These are phyloP conservation scores for Uloborus plumipes DNA, from an alignment of 2,888 invertebrate species.

Conservation along the genomic window DNA sequence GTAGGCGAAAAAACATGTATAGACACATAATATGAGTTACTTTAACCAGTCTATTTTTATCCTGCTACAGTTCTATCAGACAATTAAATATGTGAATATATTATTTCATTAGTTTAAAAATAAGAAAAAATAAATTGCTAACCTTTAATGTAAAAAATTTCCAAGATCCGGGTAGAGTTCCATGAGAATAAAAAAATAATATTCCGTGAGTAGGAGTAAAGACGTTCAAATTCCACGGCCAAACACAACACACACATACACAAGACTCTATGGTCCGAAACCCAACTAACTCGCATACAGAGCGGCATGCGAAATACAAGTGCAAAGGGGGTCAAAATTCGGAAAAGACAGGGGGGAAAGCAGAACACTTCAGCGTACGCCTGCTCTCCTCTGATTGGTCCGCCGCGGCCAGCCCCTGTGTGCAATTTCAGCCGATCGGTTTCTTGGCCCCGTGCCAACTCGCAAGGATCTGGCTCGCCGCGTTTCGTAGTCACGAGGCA, in stretches of 20 bases:
- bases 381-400: conserved; percentile 53
- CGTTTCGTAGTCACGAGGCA: conserved; percentile 49
- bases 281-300: conserved; percentile 36
- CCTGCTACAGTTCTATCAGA: too few species aligned
- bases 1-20: too few species aligned
- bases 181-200: conserved; percentile 29
- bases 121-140: too few species aligned
- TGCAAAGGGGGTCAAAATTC: conserved; percentile 50
- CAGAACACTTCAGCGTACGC: conserved; percentile 43
- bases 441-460: conserved; percentile 58
- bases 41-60: too few species aligned
- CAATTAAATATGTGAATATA: too few species aligned
- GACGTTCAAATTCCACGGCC: conserved; percentile 9
- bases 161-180: conserved; percentile 2
- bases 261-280: conserved; percentile 23
- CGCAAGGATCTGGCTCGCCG: conserved; percentile 24
- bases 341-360: conserved; percentile 20
- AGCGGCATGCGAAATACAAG: conserved; percentile 57
- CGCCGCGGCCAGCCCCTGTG: conserved; percentile 45
- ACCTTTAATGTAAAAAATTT: too few species aligned
- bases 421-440: conserved; percentile 35
- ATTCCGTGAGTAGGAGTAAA: conserved; percentile 49
- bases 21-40: too few species aligned
- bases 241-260: conserved; percentile 17
- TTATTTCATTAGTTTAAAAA: too few species aligned